Evolutionary conservation across 2,797 vertebrate genomes (phyloP).

Genomic region (Notamacropus eugenii): DNA sequence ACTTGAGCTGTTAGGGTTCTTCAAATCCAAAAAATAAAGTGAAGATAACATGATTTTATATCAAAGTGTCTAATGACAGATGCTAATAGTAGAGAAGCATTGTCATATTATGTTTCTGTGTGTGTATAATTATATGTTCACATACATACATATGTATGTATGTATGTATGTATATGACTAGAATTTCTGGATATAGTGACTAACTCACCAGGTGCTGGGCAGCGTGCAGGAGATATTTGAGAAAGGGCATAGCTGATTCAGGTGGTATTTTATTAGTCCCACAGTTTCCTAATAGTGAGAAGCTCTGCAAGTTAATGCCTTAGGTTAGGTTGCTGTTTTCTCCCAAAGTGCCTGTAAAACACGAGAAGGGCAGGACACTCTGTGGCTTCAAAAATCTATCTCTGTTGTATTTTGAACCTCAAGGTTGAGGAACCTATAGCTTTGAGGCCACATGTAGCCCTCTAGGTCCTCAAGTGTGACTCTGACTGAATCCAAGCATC

Average conservation of each 20-base stretch:
- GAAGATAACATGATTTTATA: neutral
- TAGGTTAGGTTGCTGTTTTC: neutral
- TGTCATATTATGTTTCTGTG: neutral
- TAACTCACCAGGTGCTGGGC: neutral
- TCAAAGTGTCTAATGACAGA: neutral
- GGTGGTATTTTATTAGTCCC: neutral
- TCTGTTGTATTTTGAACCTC: slow-evolving; percentile 3
- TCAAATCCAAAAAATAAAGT: neutral
- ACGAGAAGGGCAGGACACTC: no score
- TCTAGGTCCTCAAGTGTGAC: no score
- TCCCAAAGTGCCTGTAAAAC: neutral
- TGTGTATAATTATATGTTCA: no score
- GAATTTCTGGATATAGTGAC: neutral
- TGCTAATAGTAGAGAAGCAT: neutral
- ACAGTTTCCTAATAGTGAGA: neutral
- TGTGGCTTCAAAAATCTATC: neutral
- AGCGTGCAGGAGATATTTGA: neutral
- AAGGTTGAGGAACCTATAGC: neutral
- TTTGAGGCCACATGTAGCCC: no score
- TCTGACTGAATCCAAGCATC: no score
- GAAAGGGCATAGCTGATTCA: neutral
- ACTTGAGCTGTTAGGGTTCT: neutral
- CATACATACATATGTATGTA: no score
- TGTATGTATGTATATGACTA: neutral
- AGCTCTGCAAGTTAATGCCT: neutral